Percentiles rank a stretch among this genome's conserved stretches.
Evolutionary conservation across 2,888 invertebrate species (phyloP).

Genomic region (Ectemnius cavifrons): DNA sequence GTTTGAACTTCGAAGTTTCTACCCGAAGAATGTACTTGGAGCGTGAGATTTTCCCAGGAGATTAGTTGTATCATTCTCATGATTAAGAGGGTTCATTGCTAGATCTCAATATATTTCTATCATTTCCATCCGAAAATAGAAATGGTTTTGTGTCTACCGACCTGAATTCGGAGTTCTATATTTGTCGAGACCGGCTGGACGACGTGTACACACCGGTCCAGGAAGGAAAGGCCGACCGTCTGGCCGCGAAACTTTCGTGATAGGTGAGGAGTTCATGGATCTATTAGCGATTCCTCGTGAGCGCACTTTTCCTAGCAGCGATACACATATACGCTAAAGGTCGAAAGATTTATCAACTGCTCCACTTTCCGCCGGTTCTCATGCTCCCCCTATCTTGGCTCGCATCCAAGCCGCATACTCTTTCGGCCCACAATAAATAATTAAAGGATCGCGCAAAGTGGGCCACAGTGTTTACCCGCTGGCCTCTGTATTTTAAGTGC

Average conservation of each 20-base stretch:
- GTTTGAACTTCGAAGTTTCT: no score
- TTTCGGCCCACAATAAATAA: not conserved
- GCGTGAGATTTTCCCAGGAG: no score
- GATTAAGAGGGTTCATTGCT: no score
- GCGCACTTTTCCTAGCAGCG: not conserved
- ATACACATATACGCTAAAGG: conserved; percentile 37
- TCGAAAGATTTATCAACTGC: conserved; percentile 16
- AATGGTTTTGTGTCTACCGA: conserved; percentile 21
- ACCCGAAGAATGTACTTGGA: no score
- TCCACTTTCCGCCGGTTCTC: conserved; percentile 11
- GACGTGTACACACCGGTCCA: no score
- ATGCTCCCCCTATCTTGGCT: not conserved
- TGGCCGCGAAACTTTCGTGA: conserved; percentile 42
- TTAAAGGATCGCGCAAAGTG: not conserved
- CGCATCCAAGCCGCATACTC: not conserved
- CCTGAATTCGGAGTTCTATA: conserved; percentile 34
- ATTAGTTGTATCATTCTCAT: no score
- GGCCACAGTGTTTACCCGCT: not conserved
- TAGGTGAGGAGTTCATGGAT: conserved; percentile 52
- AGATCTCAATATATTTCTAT: no score
- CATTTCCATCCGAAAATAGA: no score
- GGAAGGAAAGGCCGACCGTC: no score
- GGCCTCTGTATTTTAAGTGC: not conserved
- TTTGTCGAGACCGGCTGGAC: conserved; percentile 22
- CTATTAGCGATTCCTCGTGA: conserved; percentile 28